phyloP scores from a whole-genome alignment of 2,888 invertebrate species.

The Odontomyia ornata region DNA sequence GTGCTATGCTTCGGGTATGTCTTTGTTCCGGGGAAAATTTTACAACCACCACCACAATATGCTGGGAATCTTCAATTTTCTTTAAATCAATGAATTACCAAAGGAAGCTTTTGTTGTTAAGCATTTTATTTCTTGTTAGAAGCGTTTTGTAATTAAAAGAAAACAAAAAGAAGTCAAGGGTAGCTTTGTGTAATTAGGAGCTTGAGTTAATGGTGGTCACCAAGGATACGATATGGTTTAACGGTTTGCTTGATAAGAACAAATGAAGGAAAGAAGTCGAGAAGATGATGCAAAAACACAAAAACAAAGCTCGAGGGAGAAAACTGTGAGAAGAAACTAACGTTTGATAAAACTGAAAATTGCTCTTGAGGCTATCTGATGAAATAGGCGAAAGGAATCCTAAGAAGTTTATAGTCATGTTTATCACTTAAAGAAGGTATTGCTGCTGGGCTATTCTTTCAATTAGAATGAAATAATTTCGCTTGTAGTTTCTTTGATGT shows the following conservation, averaged over 20 bases:
- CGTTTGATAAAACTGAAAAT: not conserved
- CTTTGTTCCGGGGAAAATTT: not conserved
- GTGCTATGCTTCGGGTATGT: not conserved
- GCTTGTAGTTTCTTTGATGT: no score
- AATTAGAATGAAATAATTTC: no score
- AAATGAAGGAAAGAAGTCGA: not conserved
- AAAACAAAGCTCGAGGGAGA: not conserved
- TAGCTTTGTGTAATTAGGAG: slow-evolving; percentile 19
- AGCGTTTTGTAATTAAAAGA: slow-evolving; percentile 22
- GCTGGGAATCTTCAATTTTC: not conserved
- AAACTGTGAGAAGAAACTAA: not conserved
- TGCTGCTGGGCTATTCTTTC: no score
- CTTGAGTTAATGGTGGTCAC: slow-evolving; percentile 12
- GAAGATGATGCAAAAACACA: not conserved
- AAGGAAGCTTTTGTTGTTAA: not conserved
- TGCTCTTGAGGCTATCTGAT: not conserved
- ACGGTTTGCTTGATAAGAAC: not conserved
- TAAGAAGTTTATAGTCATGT: no score
- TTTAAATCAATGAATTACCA: not conserved
- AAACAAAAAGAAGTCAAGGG: slow-evolving; percentile 7
- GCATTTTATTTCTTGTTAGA: slow-evolving; percentile 1
- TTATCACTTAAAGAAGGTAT: no score
- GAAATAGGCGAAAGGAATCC: no score
- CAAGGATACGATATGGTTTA: slow-evolving; percentile 6
- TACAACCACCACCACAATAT: not conserved